A percentile compares a stretch with the other conserved stretches of the same genome.
Evolutionary conservation across 1,140 invertebrate genomes (phyloP).

Genomic region (Papilio helenus): DNA sequence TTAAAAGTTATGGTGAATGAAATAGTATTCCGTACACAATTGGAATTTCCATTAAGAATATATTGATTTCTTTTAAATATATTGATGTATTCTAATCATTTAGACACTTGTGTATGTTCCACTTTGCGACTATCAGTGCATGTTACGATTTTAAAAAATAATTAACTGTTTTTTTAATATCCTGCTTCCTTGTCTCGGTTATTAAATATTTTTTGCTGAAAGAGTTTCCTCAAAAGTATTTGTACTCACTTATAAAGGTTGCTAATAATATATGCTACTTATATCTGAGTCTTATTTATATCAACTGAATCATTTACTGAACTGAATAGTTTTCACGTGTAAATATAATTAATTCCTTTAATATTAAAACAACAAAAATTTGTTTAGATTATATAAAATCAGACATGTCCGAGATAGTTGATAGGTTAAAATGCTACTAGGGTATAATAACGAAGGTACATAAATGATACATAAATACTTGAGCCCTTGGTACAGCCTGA

Average conservation of each 20-base stretch:
- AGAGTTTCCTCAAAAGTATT: neutral
- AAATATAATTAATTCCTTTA: neutral
- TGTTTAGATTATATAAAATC: too few species aligned
- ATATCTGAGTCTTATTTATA: too few species aligned
- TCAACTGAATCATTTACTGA: too few species aligned
- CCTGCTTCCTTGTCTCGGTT: neutral
- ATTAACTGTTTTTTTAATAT: neutral
- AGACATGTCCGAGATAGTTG: too few species aligned
- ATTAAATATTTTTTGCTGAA: neutral
- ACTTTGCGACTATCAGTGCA: neutral
- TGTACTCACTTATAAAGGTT: too few species aligned
- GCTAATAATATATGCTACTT: too few species aligned
- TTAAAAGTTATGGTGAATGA: neutral
- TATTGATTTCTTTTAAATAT: too few species aligned
- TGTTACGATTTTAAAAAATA: neutral
- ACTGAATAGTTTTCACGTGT: too few species aligned
- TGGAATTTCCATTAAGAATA: neutral
- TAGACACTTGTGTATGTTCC: neutral
- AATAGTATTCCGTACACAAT: neutral
- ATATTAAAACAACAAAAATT: neutral
- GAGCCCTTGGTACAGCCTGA: constrained; percentile 44
- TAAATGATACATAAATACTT: constrained; percentile 3
- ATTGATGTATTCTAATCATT: neutral
- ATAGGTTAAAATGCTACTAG: neutral
- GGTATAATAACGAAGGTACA: neutral